Evolutionary conservation across 2,113 vertebrate genomes (phyloP), one percentile per base, ranked within the genome.

Genomic region (Dipodomys spectabilis): DNA sequence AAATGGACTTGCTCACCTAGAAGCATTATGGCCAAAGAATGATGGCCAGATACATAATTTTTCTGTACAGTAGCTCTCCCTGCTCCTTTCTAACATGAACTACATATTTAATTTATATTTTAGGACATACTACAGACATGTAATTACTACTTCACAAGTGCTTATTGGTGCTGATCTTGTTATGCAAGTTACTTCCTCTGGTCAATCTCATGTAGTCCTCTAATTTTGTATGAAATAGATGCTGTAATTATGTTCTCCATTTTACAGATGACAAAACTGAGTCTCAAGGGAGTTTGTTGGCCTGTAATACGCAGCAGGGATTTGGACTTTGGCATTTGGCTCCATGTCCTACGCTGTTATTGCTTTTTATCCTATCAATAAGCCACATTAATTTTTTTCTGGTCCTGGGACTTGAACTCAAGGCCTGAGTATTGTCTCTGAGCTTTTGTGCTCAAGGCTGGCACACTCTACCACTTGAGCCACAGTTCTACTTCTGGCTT

Each of bases 251-350:
- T 79, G 65, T 81, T 72, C 44, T 8, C 57, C 53, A 57, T 83
- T 91, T 89, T 93, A 92, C 23, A 87, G 81, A 81, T 60, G 28
- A 60, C 39, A 90, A 82, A 87, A 83, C 30, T 77, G 68, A 94
- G 20, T 79, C 32, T 82, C 45, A 72, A 82, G 10, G 25, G 65
- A 90, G 9, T 74, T 82, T 85, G 68, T 73, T 94, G 79, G 30
- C n/a, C 53, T 90, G 30, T 74, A 73, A 80, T 74, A 74, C 22
- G 88, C 3, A 86, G 65, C 35, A 69, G 39, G 2, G 3, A 84
- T 77, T 82, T 95, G 57, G 69, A 57, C 18, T 22, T 53, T 86
- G 15, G 16, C 27, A 74, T 30, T 83, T 3, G 25, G 60, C 6
- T 92, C 57, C 28, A 68, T 35, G 35, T 67, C 60, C 65, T 82